These are phyloP conservation scores for Phainopepla nitens DNA, from an alignment of 2,113 vertebrate genomes.

Conservation along the genomic window DNA sequence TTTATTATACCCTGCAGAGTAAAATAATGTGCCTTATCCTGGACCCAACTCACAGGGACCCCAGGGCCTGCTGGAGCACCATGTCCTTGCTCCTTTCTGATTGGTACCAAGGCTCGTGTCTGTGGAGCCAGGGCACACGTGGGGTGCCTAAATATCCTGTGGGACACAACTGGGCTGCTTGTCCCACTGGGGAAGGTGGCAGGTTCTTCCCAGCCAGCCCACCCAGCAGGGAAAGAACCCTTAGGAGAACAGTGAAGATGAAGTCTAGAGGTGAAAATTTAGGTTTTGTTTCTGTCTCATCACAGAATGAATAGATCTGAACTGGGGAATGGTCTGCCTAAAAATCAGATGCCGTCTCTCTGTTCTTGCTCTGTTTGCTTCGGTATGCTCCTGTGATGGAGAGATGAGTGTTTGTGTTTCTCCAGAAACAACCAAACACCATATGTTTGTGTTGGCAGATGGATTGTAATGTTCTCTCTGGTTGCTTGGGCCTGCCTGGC, in stretches of 20 bases:
- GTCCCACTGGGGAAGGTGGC: background rate
- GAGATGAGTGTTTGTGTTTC: background rate
- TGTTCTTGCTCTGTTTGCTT: background rate
- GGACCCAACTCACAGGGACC: background rate
- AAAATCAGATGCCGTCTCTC: background rate
- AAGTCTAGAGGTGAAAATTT: background rate
- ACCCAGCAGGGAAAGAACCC: background rate
- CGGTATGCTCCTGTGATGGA: background rate
- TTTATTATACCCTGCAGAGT: background rate
- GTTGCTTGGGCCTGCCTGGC: background rate
- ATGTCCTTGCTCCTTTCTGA: background rate
- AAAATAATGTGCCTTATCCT: background rate
- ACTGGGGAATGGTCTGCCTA: background rate
- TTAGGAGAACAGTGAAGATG: background rate
- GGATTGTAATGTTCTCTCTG: background rate
- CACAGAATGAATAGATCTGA: background rate
- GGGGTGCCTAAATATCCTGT: background rate
- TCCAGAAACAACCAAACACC: background rate
- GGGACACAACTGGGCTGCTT: background rate
- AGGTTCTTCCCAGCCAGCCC: background rate
- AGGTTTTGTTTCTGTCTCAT: background rate
- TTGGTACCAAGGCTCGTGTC: background rate
- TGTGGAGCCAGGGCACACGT: rapidly evolving
- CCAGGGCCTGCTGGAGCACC: background rate
- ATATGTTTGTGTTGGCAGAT: background rate